Evolutionary conservation across 2,797 vertebrate genomes (phyloP), one percentile per base, ranked within the genome.

Genomic region (Parauchenoglanis ngamensis): DNA sequence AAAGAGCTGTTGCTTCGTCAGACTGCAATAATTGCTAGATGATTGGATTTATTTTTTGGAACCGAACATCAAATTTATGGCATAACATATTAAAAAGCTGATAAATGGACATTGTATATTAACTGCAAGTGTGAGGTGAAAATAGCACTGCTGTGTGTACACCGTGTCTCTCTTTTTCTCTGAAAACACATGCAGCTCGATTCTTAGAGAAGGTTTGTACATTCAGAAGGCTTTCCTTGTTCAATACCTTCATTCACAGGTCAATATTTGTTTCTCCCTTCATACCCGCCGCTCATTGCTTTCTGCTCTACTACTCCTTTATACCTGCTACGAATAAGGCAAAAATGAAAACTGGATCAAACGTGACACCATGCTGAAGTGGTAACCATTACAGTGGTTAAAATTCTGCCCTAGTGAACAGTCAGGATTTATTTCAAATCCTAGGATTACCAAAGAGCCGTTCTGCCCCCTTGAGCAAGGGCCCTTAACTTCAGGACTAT

Each of bases 21-120:
- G 28, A 17, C 25, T 8, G 86, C 67, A 21, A 25, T 76, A 76
- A 83, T 3, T 12, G 59, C 44, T 52, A 2, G 17, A 77, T 67
- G 72, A 83, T 63, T 87, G 86, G 80, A 83, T 87, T 65, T 87
- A 31, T 56, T 56, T 81, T 76, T 77, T 15, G 68, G 44, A 80
- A 17, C n/a, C 15, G 3, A 21, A 59, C 63, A 70, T 73, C 17
- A 52, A 73, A 52, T 67, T 46, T n/a, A 65, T 87, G 70, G 40
- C 86, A 25, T 63, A 35, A 87, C 23, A 44, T 12, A 83, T 63
- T 75, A 76, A 65, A 70, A 1, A 28, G 13, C 28, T 56, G 59
- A 44, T 19, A 46, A 65, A 17, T 25, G 70, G 21, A 65, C 7
- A 28, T 12, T 25, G 76, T 57, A 70, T 56, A 67, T 78, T 21